Conservation (phyloP, 2,113 vertebrate genomes). For the Picathartes gymnocephalus region DNA sequence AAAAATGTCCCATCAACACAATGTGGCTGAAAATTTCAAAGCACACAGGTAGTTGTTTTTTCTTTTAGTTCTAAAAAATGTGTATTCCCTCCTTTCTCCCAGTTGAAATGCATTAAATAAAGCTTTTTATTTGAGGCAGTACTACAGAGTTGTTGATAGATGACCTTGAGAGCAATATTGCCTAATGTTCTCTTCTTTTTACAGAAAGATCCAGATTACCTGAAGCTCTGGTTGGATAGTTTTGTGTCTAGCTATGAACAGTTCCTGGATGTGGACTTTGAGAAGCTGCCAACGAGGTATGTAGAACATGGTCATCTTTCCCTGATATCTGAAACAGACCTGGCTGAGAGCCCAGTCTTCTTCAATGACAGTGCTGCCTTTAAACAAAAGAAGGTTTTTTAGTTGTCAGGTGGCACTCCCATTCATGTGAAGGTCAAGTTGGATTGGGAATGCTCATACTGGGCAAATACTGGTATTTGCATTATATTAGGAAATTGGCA, state of each 20-base stretch:
- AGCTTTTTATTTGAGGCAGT: background rate
- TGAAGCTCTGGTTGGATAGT: constrained; percentile 95
- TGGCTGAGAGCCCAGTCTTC: background rate
- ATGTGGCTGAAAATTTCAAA: background rate
- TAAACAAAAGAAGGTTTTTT: background rate
- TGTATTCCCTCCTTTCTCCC: background rate
- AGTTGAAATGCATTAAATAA: background rate
- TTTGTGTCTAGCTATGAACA: constrained; percentile 94
- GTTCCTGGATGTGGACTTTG: constrained; percentile 95
- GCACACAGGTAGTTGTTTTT: background rate
- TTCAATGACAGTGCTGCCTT: background rate
- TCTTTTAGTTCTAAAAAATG: background rate
- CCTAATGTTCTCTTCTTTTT: background rate
- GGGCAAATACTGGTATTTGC: background rate
- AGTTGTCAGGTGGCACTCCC: background rate
- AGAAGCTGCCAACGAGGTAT: constrained; percentile 93
- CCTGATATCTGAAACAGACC: background rate
- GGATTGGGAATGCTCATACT: background rate
- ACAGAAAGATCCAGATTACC: constrained; percentile 96
- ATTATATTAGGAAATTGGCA: background rate
- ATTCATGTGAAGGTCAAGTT: background rate
- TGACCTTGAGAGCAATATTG: background rate
- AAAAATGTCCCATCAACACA: background rate
- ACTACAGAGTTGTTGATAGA: background rate
- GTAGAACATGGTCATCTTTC: background rate